A percentile compares a stretch with the other conserved stretches of the same genome.
phyloP scores from a whole-genome alignment of 2,113 vertebrate species.

The Hystrix brachyura region DNA sequence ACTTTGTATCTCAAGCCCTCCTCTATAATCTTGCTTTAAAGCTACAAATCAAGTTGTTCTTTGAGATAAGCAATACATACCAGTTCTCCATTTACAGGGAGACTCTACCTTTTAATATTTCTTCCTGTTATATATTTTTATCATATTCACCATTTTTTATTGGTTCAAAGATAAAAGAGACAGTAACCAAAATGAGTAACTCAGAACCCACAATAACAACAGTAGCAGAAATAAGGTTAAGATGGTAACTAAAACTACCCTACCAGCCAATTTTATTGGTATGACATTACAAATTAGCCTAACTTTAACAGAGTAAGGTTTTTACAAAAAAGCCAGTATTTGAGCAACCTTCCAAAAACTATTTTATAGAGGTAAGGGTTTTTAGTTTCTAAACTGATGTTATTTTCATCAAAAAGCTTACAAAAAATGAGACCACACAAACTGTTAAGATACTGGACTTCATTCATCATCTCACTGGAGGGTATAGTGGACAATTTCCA shows the following conservation, averaged over 20 bases:
- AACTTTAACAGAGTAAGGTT: slow-evolving; percentile 68
- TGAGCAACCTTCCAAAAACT: slow-evolving; percentile 63
- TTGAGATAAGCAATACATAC: background rate
- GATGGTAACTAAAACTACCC: slow-evolving; percentile 46
- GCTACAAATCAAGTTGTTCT: background rate
- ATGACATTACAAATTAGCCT: slow-evolving; percentile 63
- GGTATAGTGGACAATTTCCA: slow-evolving; percentile 22
- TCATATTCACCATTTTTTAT: slow-evolving; percentile 36
- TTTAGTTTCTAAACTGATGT: slow-evolving; percentile 71
- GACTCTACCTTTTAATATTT: slow-evolving; percentile 48
- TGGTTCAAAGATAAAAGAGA: slow-evolving; percentile 41
- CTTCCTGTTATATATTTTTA: background rate
- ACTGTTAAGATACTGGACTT: slow-evolving; percentile 15
- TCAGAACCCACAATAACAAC: background rate
- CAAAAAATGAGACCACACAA: slow-evolving; percentile 31
- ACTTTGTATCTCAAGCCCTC: too few relatives aligned
- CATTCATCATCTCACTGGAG: slow-evolving; percentile 55
- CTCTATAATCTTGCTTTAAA: background rate
- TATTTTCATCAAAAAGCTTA: slow-evolving; percentile 63
- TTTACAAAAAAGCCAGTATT: slow-evolving; percentile 80
- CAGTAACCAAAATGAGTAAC: slow-evolving; percentile 19
- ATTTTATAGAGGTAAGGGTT: slow-evolving; percentile 51
- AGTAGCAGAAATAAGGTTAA: slow-evolving; percentile 58
- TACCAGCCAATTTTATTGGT: slow-evolving; percentile 71
- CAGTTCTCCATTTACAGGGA: slow-evolving; percentile 33